A percentile compares a stretch with the other conserved stretches of the same genome.
These are phyloP conservation scores for Sweltsa coloradensis DNA, from an alignment of 1,140 invertebrate species.

Conservation along the genomic window DNA sequence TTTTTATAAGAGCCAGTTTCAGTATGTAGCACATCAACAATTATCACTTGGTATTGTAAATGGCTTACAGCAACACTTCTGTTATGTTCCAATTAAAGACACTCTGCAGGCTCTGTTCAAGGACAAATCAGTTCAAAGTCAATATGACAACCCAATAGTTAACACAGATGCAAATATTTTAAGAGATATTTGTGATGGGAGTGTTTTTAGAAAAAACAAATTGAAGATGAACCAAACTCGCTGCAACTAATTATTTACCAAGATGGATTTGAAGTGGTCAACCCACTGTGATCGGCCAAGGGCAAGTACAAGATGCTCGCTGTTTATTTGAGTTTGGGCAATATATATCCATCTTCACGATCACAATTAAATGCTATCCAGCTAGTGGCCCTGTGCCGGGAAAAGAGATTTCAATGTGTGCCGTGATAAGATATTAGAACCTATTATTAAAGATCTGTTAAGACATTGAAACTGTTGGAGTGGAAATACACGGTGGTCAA, in stretches of 20 bases:
- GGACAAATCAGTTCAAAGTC: too few species aligned
- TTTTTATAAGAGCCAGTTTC: too few species aligned
- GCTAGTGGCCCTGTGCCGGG: slow-evolving; percentile 4
- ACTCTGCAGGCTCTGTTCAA: too few species aligned
- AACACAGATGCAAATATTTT: too few species aligned
- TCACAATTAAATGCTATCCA: slow-evolving; percentile 2
- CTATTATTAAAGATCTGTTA: neutral
- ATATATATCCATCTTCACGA: slow-evolving; percentile 1
- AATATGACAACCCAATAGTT: too few species aligned
- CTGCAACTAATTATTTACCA: slow-evolving; percentile 7
- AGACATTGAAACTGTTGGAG: neutral
- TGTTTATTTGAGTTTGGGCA: slow-evolving; percentile 2
- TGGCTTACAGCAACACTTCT: too few species aligned
- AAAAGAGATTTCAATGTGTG: neutral
- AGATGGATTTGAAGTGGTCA: slow-evolving; percentile 3
- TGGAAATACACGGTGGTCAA: neutral
- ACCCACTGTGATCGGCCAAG: neutral
- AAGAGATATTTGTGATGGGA: neutral
- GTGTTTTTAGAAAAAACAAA: neutral
- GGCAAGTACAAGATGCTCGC: slow-evolving; percentile 3
- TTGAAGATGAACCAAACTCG: slow-evolving; percentile 1
- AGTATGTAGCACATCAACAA: too few species aligned
- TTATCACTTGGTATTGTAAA: too few species aligned
- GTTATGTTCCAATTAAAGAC: too few species aligned
- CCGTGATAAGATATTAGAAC: neutral